A percentile compares a stretch with the other conserved stretches of the same genome.
phyloP scores from a whole-genome alignment of 2,113 vertebrate species.

The Butorides virescens region DNA sequence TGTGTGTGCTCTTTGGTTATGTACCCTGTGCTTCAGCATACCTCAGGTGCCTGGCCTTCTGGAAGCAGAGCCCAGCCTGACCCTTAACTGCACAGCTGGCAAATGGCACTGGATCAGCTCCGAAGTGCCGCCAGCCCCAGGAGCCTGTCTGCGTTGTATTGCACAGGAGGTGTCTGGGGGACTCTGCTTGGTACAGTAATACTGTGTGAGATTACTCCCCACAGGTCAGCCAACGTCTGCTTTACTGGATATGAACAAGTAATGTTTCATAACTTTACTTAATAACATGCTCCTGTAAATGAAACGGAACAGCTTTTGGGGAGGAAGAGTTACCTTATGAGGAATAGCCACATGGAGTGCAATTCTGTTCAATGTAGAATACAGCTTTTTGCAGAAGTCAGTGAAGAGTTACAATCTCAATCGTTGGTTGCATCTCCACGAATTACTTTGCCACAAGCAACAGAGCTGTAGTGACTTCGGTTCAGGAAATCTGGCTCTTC shows the following conservation, averaged over 20 bases:
- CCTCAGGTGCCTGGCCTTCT: background rate
- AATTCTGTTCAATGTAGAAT: background rate
- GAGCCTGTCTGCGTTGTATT: background rate
- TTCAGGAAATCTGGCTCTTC: background rate
- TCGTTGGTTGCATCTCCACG: background rate
- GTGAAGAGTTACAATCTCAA: background rate
- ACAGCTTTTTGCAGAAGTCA: background rate
- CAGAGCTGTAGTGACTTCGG: background rate
- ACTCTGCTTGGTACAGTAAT: background rate
- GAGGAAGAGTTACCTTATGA: background rate
- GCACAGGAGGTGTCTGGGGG: background rate
- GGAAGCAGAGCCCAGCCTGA: background rate
- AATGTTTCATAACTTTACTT: background rate
- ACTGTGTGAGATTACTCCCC: background rate
- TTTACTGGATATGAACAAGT: background rate
- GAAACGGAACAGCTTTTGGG: background rate
- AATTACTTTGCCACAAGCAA: background rate
- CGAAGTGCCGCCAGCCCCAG: background rate
- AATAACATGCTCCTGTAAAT: background rate
- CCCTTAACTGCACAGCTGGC: background rate
- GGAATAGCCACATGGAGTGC: background rate
- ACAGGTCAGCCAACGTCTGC: background rate
- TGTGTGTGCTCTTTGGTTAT: background rate
- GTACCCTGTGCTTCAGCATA: background rate
- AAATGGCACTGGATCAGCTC: background rate